phyloP scores from a whole-genome alignment of 2,888 invertebrate species.

The Sinohyriopsis cumingii region DNA sequence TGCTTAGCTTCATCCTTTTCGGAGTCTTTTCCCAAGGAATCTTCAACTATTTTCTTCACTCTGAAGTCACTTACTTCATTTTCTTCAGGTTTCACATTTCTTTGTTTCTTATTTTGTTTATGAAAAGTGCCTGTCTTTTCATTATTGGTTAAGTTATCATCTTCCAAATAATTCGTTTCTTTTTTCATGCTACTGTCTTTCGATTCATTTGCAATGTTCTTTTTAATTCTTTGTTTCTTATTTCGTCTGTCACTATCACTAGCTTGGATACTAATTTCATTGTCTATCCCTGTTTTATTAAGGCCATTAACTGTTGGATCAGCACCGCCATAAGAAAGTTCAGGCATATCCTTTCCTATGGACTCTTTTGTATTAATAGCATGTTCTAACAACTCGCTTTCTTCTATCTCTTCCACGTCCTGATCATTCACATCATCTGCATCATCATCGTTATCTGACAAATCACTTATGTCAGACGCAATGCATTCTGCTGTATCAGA shows the following conservation, averaged over 20 bases:
- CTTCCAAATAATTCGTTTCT: background rate
- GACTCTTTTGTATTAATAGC: background rate
- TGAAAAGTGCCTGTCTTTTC: too few relatives aligned
- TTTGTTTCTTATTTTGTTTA: background rate
- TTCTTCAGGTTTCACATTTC: background rate
- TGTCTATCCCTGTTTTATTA: background rate
- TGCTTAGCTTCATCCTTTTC: conserved; percentile 2
- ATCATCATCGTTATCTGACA: conserved; percentile 31
- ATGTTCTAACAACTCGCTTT: conserved; percentile 9
- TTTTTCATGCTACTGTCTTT: conserved; percentile 2
- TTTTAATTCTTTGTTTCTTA: conserved; percentile 5
- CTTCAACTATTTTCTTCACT: background rate
- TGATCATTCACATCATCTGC: conserved; percentile 28
- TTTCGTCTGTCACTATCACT: background rate
- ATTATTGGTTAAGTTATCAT: background rate
- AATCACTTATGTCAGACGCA: conserved; percentile 33
- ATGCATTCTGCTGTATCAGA: conserved; percentile 22
- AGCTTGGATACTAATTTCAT: background rate
- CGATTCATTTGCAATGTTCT: background rate
- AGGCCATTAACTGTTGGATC: background rate
- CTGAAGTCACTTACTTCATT: background rate
- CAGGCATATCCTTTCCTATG: background rate
- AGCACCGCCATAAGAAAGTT: background rate
- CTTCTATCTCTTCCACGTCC: conserved; percentile 13
- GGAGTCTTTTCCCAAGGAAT: background rate